Percentiles rank a stretch among this genome's conserved stretches.
phyloP scores from a whole-genome alignment of 1,140 invertebrate genomes.

The Papilio aristodemus region DNA sequence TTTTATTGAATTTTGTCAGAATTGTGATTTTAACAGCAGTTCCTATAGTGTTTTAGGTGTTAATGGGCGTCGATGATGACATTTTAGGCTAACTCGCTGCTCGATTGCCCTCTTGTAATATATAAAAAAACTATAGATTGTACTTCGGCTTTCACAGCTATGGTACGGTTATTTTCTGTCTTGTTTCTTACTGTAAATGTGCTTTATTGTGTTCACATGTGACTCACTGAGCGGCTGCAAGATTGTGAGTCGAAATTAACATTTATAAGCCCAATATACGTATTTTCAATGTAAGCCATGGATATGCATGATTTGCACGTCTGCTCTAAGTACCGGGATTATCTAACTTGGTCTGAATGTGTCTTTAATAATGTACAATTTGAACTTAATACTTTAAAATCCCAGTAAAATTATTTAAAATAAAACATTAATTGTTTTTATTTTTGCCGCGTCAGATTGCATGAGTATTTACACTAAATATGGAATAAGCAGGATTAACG shows the following conservation, averaged over 20 bases:
- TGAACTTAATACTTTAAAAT: background rate
- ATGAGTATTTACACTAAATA: no score
- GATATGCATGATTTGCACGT: conserved; percentile 28
- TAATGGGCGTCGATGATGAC: no score
- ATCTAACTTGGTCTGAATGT: conserved; percentile 21
- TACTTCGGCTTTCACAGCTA: background rate
- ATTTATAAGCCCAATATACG: conserved; percentile 14
- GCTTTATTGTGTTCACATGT: background rate
- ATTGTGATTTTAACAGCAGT: no score
- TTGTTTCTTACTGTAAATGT: background rate
- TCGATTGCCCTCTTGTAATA: no score
- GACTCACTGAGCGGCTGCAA: conserved; percentile 6
- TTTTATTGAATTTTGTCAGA: background rate
- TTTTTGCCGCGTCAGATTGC: no score
- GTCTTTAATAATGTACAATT: conserved; percentile 6
- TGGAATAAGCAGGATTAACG: no score
- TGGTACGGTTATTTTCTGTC: background rate
- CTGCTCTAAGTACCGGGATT: conserved; percentile 22
- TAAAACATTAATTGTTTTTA: background rate
- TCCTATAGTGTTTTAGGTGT: no score
- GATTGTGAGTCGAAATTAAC: conserved; percentile 21
- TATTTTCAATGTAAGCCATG: conserved; percentile 28
- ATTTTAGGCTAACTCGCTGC: no score
- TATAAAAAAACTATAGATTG: no score
- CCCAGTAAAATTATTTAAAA: background rate